phyloP scores from a whole-genome alignment of 2,888 invertebrate genomes.

The Dusona sp. region DNA sequence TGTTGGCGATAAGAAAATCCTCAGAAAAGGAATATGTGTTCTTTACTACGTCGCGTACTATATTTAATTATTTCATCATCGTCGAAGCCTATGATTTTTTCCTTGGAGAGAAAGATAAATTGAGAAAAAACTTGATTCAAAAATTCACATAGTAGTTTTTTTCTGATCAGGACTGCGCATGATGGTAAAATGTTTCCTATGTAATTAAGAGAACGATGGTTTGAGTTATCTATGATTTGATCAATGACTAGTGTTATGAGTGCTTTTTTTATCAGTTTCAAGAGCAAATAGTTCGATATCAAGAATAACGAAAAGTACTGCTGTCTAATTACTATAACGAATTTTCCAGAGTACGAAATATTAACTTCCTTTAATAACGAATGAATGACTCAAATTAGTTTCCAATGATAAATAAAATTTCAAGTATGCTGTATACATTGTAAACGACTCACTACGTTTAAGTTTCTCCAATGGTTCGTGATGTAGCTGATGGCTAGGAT shows the following conservation, averaged over 20 bases:
- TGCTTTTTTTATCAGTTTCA: neutral
- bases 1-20: conserved; percentile 56
- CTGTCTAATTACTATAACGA: neutral
- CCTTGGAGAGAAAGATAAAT: neutral
- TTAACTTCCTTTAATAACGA: neutral
- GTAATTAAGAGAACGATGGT: neutral
- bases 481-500: conserved; percentile 88
- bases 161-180: neutral
- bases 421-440: too few relatives aligned
- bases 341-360: neutral
- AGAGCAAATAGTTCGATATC: neutral
- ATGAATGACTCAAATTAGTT: neutral
- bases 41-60: conserved; percentile 22
- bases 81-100: conserved; percentile 24
- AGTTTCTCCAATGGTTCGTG: conserved; percentile 92
- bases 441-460: conserved; percentile 89
- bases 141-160: neutral
- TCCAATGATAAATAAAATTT: conserved; percentile 60
- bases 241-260: neutral
- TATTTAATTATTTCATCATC: conserved; percentile 29
- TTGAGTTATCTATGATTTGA: neutral
- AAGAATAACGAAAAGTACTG: neutral
- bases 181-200: neutral
- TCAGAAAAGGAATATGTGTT: conserved; percentile 21
- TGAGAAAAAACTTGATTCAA: neutral